phyloP scores from a whole-genome alignment of 2,888 invertebrate genomes.

The Pristionchus mayeri region DNA sequence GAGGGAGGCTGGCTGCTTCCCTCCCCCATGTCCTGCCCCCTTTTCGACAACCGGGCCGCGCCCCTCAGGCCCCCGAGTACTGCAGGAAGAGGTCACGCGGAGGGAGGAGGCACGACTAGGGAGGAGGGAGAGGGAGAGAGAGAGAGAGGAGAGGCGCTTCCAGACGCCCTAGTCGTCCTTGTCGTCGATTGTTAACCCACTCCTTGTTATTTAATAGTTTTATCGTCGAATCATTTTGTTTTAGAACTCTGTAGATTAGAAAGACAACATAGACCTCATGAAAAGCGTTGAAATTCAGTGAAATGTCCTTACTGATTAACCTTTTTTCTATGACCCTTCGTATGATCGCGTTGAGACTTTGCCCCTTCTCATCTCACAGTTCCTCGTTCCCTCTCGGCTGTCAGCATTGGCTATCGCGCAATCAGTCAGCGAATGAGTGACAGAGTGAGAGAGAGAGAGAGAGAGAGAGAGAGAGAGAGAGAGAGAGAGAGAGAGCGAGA shows the following conservation, averaged over 20 bases:
- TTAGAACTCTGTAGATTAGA: too few species aligned
- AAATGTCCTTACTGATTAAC: too few species aligned
- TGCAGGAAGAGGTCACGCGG: constrained; percentile 30
- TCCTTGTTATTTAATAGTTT: constrained; percentile 14
- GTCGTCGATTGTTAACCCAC: constrained; percentile 15
- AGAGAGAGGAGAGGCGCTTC: constrained; percentile 13
- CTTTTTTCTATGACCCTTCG: too few species aligned
- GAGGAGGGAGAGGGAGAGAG: constrained; percentile 13
- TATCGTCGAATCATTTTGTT: too few species aligned
- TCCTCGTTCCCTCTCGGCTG: constrained; percentile 26
- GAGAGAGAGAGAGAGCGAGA: too few species aligned
- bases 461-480: constrained; percentile 18
- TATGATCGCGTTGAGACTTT: too few species aligned
- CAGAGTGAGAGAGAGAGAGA: not conserved
- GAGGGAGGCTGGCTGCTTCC: not conserved
- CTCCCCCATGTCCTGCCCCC: not conserved
- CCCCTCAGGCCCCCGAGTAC: constrained; percentile 1
- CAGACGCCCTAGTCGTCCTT: too few species aligned
- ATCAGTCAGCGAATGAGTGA: constrained; percentile 42
- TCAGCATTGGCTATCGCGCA: constrained; percentile 46
- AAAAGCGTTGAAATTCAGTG: too few species aligned
- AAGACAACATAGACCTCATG: too few species aligned
- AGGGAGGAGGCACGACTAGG: not conserved
- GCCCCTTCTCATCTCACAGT: not conserved
- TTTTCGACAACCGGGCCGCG: constrained; percentile 24